phyloP scores from a whole-genome alignment of 2,113 vertebrate genomes.

The Ardeotis arabs region DNA sequence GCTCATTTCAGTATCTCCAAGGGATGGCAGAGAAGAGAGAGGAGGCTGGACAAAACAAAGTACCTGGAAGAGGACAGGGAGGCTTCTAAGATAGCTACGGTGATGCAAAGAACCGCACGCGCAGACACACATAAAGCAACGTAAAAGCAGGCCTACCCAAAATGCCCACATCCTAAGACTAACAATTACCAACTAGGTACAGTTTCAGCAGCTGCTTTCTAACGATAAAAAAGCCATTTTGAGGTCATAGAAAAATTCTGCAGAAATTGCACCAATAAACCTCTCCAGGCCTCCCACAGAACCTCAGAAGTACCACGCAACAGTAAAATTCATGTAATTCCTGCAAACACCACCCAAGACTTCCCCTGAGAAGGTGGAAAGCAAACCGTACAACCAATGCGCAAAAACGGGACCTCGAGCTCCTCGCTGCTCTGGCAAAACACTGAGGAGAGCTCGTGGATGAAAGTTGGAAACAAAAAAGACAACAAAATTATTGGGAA shows the following conservation, averaged over 20 bases:
- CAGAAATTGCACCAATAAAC: background rate
- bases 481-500: background rate
- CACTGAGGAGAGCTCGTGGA: fast-evolving
- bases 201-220: background rate
- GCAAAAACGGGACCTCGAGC: background rate
- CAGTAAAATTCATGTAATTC: background rate
- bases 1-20: background rate
- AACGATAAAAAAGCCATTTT: fast-evolving
- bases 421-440: background rate
- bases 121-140: fast-evolving
- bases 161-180: background rate
- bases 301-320: background rate
- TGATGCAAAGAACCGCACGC: fast-evolving
- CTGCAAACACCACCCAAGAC: background rate
- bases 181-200: background rate
- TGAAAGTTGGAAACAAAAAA: background rate
- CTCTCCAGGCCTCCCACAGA: background rate
- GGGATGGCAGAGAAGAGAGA: background rate
- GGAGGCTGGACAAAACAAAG: too few relatives aligned
- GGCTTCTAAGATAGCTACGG: fast-evolving
- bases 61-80: background rate
- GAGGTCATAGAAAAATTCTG: background rate
- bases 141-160: background rate
- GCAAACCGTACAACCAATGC: background rate
- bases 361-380: background rate